Evolutionary conservation across 2,888 invertebrate genomes (phyloP), one percentile per base, ranked within the genome.

Genomic region (Hypsopygia costalis): DNA sequence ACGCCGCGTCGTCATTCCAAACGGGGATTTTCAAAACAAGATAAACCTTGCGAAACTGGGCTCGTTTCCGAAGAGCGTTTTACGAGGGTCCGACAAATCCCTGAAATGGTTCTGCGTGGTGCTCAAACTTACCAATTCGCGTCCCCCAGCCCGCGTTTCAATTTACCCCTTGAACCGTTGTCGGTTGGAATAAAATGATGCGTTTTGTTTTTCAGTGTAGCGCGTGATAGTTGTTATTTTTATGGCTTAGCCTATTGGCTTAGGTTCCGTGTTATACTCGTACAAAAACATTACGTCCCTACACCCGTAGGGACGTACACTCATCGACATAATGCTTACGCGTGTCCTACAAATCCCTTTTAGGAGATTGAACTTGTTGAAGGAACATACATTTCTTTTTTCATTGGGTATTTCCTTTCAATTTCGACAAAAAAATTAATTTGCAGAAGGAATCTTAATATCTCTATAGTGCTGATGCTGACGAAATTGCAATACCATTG

Each of bases 71-170:
- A 67, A 64, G 62, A 72, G 55, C 63, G 62, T 70, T 80, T 78
- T 79, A 78, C 70, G 77, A 79, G 74, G 79, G 78, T 73, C 69
- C 59, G 64, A 74, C 73, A 75, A 78, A 79, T 77, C 74, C 74
- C 61, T 53, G 58, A 51, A 70, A 74, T 61, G 63, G 63, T 62
- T 54, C 54, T 58, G 59, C 52, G 53, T 58, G 60, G 63, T 69
- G 58, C 62, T 71, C 72, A 63, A 72, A 69, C 68, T 70, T 66
- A 64, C 63, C 76, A 60, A 69, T 72, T 69, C 58, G 48, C 58
- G 62, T 64, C 56, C 62, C 56, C 64, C 65, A 60, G 57, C 68
- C 66, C 70, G 66, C 63, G 63, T 78, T 81, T 81, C 79, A 79
- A 81, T 81, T 81, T 81, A 69, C 75, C 69, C 70, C 70, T 70